A percentile compares a stretch with the other conserved stretches of the same genome.
These are phyloP conservation scores for Hydrophis major DNA, from an alignment of 2,797 vertebrate species.

Conservation along the genomic window DNA sequence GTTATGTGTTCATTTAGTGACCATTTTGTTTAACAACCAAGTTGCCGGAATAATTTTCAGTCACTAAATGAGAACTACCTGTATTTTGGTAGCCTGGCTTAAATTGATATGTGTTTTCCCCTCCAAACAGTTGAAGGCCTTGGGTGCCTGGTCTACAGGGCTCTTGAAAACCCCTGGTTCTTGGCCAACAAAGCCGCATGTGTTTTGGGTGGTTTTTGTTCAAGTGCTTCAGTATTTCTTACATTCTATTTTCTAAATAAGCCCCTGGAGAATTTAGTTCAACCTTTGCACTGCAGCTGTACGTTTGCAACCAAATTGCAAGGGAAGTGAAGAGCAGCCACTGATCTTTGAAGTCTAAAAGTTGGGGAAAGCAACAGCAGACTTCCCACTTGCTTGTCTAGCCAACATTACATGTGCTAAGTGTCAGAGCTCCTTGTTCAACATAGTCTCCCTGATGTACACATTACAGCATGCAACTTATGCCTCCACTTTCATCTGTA, in stretches of 20 bases:
- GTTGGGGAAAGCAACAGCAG: neutral
- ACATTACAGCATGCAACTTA: neutral
- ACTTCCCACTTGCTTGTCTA: neutral
- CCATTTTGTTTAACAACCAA: neutral
- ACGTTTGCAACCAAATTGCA: neutral
- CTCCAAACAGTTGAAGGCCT: neutral
- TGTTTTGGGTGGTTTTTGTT: neutral
- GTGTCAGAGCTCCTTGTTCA: neutral
- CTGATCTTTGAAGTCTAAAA: neutral
- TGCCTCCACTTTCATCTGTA: constrained; percentile 26
- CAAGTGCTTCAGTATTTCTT: neutral
- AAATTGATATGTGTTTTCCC: neutral
- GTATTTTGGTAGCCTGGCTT: neutral
- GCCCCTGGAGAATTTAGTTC: too few relatives aligned
- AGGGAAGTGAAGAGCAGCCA: neutral
- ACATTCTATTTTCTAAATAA: neutral
- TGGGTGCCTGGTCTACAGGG: too few relatives aligned
- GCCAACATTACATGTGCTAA: neutral
- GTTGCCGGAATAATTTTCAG: neutral
- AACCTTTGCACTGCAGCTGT: neutral
- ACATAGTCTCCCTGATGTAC: neutral
- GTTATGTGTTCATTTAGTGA: neutral
- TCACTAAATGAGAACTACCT: neutral
- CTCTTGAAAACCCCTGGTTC: neutral
- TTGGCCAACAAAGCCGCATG: neutral